phyloP scores from a whole-genome alignment of 2,797 vertebrate species.

The Microcaecilia unicolor region DNA sequence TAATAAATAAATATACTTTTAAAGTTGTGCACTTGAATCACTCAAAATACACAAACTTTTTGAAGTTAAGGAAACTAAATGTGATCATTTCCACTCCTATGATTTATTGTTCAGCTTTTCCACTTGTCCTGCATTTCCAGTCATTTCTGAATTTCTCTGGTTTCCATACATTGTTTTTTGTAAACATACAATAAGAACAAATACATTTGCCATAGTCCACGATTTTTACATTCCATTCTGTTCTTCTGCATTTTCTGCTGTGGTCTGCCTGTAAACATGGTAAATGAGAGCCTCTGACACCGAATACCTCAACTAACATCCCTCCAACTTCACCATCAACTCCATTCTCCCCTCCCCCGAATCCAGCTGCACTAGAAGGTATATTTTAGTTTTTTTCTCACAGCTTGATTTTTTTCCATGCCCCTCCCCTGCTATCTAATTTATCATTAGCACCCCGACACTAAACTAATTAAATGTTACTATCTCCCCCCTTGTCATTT shows the following conservation, averaged over 20 bases:
- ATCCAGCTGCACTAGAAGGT: background rate
- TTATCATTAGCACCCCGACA: slow-evolving; percentile 31
- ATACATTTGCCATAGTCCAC: too few relatives aligned
- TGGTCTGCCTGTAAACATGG: slow-evolving; percentile 26
- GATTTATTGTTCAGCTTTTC: too few relatives aligned
- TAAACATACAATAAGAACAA: too few relatives aligned
- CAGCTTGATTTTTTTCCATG: slow-evolving; percentile 6
- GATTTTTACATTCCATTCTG: too few relatives aligned
- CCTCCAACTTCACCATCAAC: background rate
- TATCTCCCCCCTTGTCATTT: background rate
- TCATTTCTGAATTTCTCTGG: too few relatives aligned
- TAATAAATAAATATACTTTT: too few relatives aligned
- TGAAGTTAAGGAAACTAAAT: too few relatives aligned
- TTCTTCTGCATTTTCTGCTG: slow-evolving; percentile 16
- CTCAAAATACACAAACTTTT: too few relatives aligned
- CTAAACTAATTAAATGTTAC: slow-evolving; percentile 23
- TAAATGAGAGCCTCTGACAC: slow-evolving; percentile 24
- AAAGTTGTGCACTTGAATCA: too few relatives aligned
- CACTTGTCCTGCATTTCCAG: too few relatives aligned
- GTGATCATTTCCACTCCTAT: too few relatives aligned
- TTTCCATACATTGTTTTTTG: too few relatives aligned
- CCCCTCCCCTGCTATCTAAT: slow-evolving; percentile 18
- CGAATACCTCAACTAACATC: slow-evolving; percentile 13
- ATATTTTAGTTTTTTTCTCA: background rate
- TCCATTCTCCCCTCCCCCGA: background rate